Conservation (phyloP, 2,888 invertebrate genomes). For the Lasioglossum figueresi region DNA sequence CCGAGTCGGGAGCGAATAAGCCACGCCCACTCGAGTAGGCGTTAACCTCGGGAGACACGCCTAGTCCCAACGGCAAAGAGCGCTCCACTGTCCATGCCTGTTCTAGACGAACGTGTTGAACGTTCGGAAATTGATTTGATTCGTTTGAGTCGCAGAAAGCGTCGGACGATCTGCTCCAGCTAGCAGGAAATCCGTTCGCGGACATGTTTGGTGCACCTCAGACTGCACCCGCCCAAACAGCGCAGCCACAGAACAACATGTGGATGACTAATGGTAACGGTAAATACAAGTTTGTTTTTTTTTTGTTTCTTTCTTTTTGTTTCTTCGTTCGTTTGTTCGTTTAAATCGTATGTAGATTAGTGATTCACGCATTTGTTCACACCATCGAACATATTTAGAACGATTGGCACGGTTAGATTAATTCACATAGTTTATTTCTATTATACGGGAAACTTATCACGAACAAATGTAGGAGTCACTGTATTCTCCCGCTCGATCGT, state of each 20-base stretch:
- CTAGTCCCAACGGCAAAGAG: not conserved
- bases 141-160: constrained; percentile 86
- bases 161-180: constrained; percentile 94
- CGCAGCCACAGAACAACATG: constrained; percentile 82
- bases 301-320: not conserved
- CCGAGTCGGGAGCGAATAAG: not conserved
- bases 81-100: not conserved
- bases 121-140: not conserved
- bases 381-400: not conserved
- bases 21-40: not conserved
- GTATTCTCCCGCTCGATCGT: not conserved
- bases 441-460: not conserved
- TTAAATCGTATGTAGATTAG: constrained; percentile 28
- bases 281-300: constrained; percentile 73
- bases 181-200: constrained; percentile 95
- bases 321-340: constrained; percentile 2
- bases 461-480: constrained; percentile 1
- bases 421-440: not conserved
- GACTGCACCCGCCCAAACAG: constrained; percentile 71
- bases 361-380: not conserved
- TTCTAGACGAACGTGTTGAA: not conserved
- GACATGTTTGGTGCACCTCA: constrained; percentile 89
- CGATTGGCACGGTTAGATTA: not conserved
- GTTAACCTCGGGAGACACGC: not conserved
- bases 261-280: constrained; percentile 87